A percentile compares a stretch with the other conserved stretches of the same genome.
These are phyloP conservation scores for Sus cebifrons DNA, from an alignment of 2,797 vertebrate species.

Conservation along the genomic window DNA sequence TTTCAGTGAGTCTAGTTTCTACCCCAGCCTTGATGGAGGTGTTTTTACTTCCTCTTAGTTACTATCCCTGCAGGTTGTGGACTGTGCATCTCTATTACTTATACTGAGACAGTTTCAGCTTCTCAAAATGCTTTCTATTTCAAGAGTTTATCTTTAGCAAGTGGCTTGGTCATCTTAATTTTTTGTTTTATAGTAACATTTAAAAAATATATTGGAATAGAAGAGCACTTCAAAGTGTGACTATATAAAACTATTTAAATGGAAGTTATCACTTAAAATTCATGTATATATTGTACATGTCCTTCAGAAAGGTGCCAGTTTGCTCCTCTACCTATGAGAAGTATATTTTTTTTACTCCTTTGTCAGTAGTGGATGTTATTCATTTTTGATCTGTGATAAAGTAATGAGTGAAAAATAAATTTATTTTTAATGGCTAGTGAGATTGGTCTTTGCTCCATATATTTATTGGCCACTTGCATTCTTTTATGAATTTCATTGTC, in stretches of 20 bases:
- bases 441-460: neutral
- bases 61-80: neutral
- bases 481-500: neutral
- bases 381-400: conserved; percentile 23
- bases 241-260: conserved; percentile 19
- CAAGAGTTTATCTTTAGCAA: conserved; percentile 28
- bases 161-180: conserved; percentile 1
- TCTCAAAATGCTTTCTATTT: conserved; percentile 34
- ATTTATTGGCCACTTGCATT: conserved; percentile 32
- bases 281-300: neutral
- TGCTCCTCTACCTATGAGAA: neutral
- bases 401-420: conserved; percentile 41
- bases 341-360: conserved; percentile 19
- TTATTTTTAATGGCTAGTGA: conserved; percentile 17
- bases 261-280: conserved; percentile 15
- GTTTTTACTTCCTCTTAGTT: conserved; percentile 1
- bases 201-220: neutral
- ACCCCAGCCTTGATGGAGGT: neutral
- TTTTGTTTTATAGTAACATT: conserved; percentile 26
- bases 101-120: neutral
- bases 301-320: conserved; percentile 33
- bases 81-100: conserved; percentile 13
- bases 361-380: neutral
- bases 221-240: conserved; percentile 17
- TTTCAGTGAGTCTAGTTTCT: neutral